Percentiles rank a stretch among this genome's conserved stretches.
These are phyloP conservation scores for Poeciliopsis presidionis DNA, from an alignment of 2,797 vertebrate genomes.

Conservation along the genomic window DNA sequence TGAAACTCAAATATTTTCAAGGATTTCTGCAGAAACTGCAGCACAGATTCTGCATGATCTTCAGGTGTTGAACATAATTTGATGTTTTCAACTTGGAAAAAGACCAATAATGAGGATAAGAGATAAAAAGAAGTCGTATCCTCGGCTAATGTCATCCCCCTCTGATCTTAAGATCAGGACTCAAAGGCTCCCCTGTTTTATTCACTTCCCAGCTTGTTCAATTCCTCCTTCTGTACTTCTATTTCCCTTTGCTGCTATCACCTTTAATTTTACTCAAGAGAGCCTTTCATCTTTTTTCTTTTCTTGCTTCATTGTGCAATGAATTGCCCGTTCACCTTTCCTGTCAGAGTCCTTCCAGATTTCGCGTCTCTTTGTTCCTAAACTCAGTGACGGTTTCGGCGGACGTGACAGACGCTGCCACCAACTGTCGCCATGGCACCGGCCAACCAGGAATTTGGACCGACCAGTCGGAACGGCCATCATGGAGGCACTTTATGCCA, in stretches of 20 bases:
- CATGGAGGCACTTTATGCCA: constrained; percentile 32
- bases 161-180: constrained; percentile 60
- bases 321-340: constrained; percentile 62
- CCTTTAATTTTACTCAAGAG: constrained; percentile 63
- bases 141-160: constrained; percentile 42
- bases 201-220: constrained; percentile 61
- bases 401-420: constrained; percentile 59
- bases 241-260: constrained; percentile 55
- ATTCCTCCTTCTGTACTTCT: constrained; percentile 63
- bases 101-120: constrained; percentile 15
- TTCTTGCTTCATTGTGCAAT: constrained; percentile 62
- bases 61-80: neutral
- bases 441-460: constrained; percentile 39
- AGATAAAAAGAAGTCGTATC: constrained; percentile 28
- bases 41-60: neutral
- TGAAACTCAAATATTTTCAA: too few relatives aligned
- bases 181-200: constrained; percentile 62
- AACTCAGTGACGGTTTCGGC: constrained; percentile 33
- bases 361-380: constrained; percentile 46
- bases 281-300: constrained; percentile 64
- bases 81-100: neutral
- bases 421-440: constrained; percentile 55
- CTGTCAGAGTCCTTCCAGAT: constrained; percentile 44
- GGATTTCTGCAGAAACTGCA: neutral
- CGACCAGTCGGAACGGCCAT: constrained; percentile 29